Base-by-base conservation (phyloP, 1,140 invertebrate species). In the Maniola jurtina region DNA sequence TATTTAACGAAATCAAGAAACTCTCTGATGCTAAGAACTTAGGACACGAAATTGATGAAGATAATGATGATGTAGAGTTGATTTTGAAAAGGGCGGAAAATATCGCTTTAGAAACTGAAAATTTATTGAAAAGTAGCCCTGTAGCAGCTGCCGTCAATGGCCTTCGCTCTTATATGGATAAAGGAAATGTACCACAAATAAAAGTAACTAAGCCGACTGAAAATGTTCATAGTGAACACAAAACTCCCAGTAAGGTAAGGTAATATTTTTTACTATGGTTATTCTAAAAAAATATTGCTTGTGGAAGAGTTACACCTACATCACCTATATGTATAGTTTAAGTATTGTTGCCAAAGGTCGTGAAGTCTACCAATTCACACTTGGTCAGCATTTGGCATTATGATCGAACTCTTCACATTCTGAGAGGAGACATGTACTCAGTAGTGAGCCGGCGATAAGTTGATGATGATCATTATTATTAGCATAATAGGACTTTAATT, bases 1-100 rank as follows among this genome's bases (percentile, higher is more conserved):
- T 90, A 73, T 86, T 90, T 65, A 86, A 68, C 65, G 86, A 88
- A 77, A 84, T 90, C 16, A 86, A 86, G 38, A 90, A 86, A 61
- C 63, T 90, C 33, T 83, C 86, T 66, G 75, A 67, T 40, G 25
- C 35, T 64, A 80, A 79, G 48, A 79, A 75, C 35, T 80, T 79
- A 16, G 79, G 84, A 67, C 74, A 60, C 61, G 69, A 82, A 36
- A 68, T 87, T 35, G 73, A 65, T 25, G 81, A 77, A 33, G 83
- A 90, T 66, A 71, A 79, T 40, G 88, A 90, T 25, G 88, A 90
- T 75, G 83, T 90, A 1, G 88, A 86, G 16, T 75, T 87, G 45
- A 90, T 90, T 76, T 77, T 90, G 55, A 89, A 84, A 75, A 83
- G 77, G 63, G 88, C 88, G n/a, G 88, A 90, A 72, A 73, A 84